Conservation (phyloP, 1,140 invertebrate genomes). For the Caerostris extrusa region DNA sequence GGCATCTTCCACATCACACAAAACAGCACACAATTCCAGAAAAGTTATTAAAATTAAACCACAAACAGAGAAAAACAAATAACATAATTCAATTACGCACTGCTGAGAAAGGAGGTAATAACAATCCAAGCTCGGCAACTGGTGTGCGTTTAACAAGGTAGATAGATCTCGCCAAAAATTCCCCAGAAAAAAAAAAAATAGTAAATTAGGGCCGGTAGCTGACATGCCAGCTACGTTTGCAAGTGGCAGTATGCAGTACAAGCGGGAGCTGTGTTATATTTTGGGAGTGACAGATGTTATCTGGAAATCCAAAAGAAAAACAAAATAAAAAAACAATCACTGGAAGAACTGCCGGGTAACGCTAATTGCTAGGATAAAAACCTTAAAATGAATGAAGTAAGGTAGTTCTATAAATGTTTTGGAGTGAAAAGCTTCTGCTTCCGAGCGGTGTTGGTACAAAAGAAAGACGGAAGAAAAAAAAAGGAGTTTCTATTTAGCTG, state of each 20-base stretch:
- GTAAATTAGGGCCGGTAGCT: slow-evolving; percentile 20
- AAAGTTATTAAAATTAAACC: slow-evolving; percentile 15
- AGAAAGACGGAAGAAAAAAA: background rate
- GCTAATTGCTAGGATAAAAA: slow-evolving; percentile 74
- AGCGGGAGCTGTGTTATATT: slow-evolving; percentile 40
- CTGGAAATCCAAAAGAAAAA: background rate
- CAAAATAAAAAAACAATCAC: slow-evolving; percentile 9
- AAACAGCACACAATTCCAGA: background rate
- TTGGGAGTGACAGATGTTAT: slow-evolving; percentile 64
- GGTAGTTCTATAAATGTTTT: slow-evolving; percentile 62
- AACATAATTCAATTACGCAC: slow-evolving; percentile 30
- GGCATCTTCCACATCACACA: background rate
- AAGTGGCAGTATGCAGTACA: slow-evolving; percentile 20
- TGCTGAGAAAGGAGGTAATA: slow-evolving; percentile 37
- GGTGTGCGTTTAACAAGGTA: slow-evolving; percentile 54
- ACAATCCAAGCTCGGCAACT: background rate
- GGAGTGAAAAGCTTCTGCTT: slow-evolving; percentile 8
- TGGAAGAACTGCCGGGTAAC: slow-evolving; percentile 3
- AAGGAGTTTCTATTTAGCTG: background rate
- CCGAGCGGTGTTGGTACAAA: background rate
- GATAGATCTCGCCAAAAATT: background rate
- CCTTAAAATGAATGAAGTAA: slow-evolving; percentile 59
- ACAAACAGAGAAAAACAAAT: slow-evolving; percentile 9
- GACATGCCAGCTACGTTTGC: slow-evolving; percentile 30
- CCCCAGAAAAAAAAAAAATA: background rate